Base-by-base conservation (phyloP, 2,113 vertebrate species). In the Daboia siamensis region DNA sequence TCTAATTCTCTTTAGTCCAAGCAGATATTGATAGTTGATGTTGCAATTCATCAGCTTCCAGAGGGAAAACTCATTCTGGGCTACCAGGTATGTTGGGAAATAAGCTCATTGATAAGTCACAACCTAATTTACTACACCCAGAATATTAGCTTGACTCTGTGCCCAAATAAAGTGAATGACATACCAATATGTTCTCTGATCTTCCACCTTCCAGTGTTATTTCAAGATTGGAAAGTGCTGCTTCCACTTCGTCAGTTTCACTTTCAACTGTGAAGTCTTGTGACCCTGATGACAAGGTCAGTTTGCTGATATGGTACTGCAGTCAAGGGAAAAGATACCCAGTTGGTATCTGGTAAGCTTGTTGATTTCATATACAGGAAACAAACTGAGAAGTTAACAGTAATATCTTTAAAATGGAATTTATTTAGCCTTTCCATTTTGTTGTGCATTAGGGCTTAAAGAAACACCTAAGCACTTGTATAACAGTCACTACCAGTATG, bases 261-360 rank as follows among this genome's bases (percentile, higher is more conserved):
- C 98, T 97, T 21, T 99, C 99, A 0, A 97, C 95, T 33, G 96
- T 97, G 90, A 95, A 95, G 95, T 98, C 98, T 95, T 98, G 96
- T 1, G 97, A 97, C 64, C 99, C 98, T 29, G 96, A 98, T 86
- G 96, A 98, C 86, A 98, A 33, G 0, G 98, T 98, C 94, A 99
- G 95, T 95, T 99, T 99, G 98, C 98, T 99, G 94, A 99, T 97
- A 90, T 98, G 99, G 96, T 99, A 99, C 99, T 99, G 88, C 56
- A 96, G 96, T 26, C 88, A 20, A 1, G 57, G 59, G 54, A 61
- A 86, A 90, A 91, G 84, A 92, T 10, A 69, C 29, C 55, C 20
- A 13, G 86, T 20, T 29, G 90, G 89, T 20, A 17, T 0, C 20
- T 33, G 44, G 84, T 54, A 33, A 44, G 12, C 29, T 44, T 26